Percentiles rank a stretch among this genome's conserved stretches.
phyloP scores from a whole-genome alignment of 2,113 vertebrate genomes.

The Ovis aries region ARS-UI_Ramb_v3.0 NC_056060.1:53120501-53121000 shows the following conservation, averaged over 20 bases:
- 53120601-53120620: neutral
- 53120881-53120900: neutral
- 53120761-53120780: conserved; percentile 88
- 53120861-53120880: neutral
- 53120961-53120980: neutral
- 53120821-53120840: conserved; percentile 87
- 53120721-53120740: conserved; percentile 89
- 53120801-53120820: conserved; percentile 89
- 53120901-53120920: neutral
- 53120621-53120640: neutral
- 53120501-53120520: neutral
- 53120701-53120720: conserved; percentile 48
- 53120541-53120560: neutral
- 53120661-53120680: neutral
- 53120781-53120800: conserved; percentile 89
- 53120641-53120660: neutral
- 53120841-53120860: neutral
- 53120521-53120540: neutral
- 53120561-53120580: neutral
- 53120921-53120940: neutral
- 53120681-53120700: neutral
- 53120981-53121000: neutral
- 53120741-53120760: conserved; percentile 82
- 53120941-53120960: neutral
- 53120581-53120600: neutral